These are phyloP conservation scores for Halichondria panicea DNA, from an alignment of 37 sponge, comb jelly and placozoan genomes.

Conservation along the genomic window DNA sequence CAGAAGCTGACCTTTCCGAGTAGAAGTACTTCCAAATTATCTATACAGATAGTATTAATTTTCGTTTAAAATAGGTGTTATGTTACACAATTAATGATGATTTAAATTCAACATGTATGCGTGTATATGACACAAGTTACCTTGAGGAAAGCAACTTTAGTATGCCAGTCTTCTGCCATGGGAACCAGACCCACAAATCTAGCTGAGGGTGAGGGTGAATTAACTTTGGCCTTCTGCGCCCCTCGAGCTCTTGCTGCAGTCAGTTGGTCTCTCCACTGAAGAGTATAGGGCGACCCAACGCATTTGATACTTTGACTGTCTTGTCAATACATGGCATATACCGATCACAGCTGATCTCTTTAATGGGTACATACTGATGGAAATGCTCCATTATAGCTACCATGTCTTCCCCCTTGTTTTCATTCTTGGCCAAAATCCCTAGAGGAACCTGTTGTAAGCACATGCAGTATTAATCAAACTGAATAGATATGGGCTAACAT, in stretches of 20 bases:
- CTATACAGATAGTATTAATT: no score
- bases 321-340: slow-evolving; percentile 6
- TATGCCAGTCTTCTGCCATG: slow-evolving; percentile 34
- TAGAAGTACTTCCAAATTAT: slow-evolving; percentile 40
- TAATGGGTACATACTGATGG: slow-evolving; percentile 26
- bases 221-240: slow-evolving; percentile 6
- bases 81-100: no score
- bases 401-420: slow-evolving; percentile 42
- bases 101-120: no score
- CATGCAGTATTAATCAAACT: neutral
- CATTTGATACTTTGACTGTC: slow-evolving; percentile 6
- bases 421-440: slow-evolving; percentile 31
- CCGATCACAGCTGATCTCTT: neutral
- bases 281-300: neutral
- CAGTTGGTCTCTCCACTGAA: slow-evolving; percentile 28
- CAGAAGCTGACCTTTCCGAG: slow-evolving; percentile 6
- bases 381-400: slow-evolving; percentile 21
- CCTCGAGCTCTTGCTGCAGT: slow-evolving; percentile 23
- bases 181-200: slow-evolving; percentile 32
- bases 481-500: neutral
- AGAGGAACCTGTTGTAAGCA: slow-evolving; percentile 30
- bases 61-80: no score
- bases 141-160: slow-evolving; percentile 8
- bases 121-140: no score
- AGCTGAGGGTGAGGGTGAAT: slow-evolving; percentile 5